A percentile compares a stretch with the other conserved stretches of the same genome.
Evolutionary conservation across 2,797 vertebrate genomes (phyloP).

Genomic region (Smutsia temminckii): DNA sequence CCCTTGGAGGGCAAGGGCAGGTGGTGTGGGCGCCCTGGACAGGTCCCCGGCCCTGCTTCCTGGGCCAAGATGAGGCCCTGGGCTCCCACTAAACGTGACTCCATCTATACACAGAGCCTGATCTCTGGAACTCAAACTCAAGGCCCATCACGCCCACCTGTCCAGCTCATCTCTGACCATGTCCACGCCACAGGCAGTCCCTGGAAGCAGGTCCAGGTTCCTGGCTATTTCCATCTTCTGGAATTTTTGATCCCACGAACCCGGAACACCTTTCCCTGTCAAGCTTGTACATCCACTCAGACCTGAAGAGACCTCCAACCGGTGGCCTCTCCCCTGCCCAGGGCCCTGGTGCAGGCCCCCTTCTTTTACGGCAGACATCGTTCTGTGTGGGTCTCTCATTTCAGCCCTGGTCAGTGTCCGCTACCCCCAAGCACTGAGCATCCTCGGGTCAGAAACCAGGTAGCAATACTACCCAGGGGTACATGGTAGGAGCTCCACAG

Average conservation of each 20-base stretch:
- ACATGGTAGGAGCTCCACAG: neutral
- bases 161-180: neutral
- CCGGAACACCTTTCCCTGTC: neutral
- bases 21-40: neutral
- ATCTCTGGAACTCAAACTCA: neutral
- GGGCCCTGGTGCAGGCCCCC: neutral
- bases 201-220: neutral
- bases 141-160: neutral
- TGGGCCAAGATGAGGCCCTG: neutral
- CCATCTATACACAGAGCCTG: neutral
- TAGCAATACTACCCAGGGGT: neutral
- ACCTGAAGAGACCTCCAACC: neutral
- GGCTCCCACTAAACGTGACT: neutral
- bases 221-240: neutral
- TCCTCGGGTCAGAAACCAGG: neutral
- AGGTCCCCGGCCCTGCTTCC: neutral
- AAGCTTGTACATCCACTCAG: neutral
- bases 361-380: neutral
- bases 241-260: neutral
- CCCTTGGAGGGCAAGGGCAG: rapidly evolving
- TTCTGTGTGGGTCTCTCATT: neutral
- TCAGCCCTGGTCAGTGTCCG: neutral
- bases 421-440: neutral
- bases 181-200: neutral
- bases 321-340: neutral